Evolutionary conservation across 2,888 invertebrate species (phyloP), one percentile per base, ranked within the genome.

Genomic region (Drosophila borealis): DNA sequence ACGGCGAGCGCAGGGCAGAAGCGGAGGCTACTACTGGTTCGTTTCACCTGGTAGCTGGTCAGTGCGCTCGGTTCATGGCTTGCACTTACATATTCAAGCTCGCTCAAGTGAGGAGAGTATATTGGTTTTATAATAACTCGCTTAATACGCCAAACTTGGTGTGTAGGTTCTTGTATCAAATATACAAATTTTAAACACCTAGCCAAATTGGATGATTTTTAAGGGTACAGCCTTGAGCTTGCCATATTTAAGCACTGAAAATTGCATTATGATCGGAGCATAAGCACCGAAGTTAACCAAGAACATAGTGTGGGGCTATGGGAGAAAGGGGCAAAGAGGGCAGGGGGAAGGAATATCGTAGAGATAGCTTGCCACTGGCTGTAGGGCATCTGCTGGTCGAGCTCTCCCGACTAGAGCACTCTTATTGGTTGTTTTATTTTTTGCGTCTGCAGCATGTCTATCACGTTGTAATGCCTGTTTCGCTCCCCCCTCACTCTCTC

Each of bases 391-490:
- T 2, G 1, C 9, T 4, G 41, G 53, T 53, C 41, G 41, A 29
- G 4, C 9, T 9, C 49, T 36, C 4, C 21, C n/a, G 9, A n/a
- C 5, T 51, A 11, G 14, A 37, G 11, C 14, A 51, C 39, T 50
- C 45, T 67, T 48, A 51, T 33, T 53, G 8, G 19, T 49, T 21
- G 13, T 41, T 48, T 39, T 37, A 42, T 41, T 34, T 19, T 55
- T 55, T 50, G 42, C 21, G 69, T 74, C 74, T 74, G 48, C 62
- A 49, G 36, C 51, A 29, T 56, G 74, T 75, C 68, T 68, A 74
- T 74, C 71, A 75, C 63, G 71, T 55, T 62, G 62, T 29, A 33
- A 41, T 29, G 66, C 60, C 44, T 33, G 33, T 11, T 36, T 37
- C 53, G 14, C 55, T 36, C 19, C 46, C 41, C 21, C n/a, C 21